These are phyloP conservation scores for Pachyrhynchus sulphureomaculatus DNA, from an alignment of 1,140 invertebrate species.

Conservation along the genomic window DNA sequence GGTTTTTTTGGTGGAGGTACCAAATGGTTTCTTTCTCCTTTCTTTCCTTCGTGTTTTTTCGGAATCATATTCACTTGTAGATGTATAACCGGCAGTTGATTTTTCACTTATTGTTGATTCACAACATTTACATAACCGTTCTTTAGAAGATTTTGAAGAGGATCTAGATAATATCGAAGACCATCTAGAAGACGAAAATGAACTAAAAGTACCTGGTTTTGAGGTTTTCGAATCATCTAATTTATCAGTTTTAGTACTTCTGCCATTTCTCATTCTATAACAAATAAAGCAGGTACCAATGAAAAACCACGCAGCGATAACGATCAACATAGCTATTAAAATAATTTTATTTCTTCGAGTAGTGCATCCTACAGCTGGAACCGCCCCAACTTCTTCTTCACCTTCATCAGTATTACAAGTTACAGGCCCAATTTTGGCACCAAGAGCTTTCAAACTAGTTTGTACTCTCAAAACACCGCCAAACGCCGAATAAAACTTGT, in stretches of 20 bases:
- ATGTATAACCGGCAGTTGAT: constrained; percentile 17
- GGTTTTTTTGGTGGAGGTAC: background rate
- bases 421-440: constrained; percentile 12
- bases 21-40: background rate
- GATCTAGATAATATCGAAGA: constrained; percentile 27
- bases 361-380: constrained; percentile 1
- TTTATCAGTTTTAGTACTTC: background rate
- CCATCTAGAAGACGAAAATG: constrained; percentile 24
- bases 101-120: constrained; percentile 21
- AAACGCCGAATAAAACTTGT: constrained; percentile 62
- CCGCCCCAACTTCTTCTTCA: constrained; percentile 23
- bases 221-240: background rate
- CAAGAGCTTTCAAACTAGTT: constrained; percentile 53
- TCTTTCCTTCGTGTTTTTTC: constrained; percentile 19
- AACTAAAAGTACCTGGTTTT: constrained; percentile 2
- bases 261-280: constrained; percentile 37
- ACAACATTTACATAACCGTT: constrained; percentile 26
- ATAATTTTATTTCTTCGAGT: constrained; percentile 29
- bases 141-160: constrained; percentile 15
- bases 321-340: constrained; percentile 39
- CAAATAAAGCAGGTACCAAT: constrained; percentile 46
- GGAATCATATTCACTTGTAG: constrained; percentile 31
- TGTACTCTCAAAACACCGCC: constrained; percentile 60
- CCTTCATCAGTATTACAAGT: constrained; percentile 14
- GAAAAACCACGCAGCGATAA: constrained; percentile 46